These are phyloP conservation scores for Glossophaga mutica DNA, from an alignment of 2,797 vertebrate genomes.

Conservation along the genomic window DNA sequence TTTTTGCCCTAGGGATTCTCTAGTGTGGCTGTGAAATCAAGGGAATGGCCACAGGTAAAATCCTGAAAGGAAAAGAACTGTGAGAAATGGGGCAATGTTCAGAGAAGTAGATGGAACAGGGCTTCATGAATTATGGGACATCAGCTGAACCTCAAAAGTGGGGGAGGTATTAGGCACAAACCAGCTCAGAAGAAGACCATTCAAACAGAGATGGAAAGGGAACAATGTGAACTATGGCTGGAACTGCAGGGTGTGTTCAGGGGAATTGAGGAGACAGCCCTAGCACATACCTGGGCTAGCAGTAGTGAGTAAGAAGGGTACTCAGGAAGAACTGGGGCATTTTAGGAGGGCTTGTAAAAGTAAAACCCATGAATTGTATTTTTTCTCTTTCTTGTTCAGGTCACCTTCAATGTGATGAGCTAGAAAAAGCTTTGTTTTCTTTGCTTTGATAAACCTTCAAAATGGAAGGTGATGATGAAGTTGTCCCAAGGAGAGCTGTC, in stretches of 20 bases:
- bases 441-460: constrained; percentile 44
- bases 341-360: background rate
- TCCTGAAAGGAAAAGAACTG: background rate
- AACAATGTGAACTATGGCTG: background rate
- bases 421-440: constrained; percentile 10
- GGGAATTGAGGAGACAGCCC: background rate
- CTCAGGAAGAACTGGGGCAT: background rate
- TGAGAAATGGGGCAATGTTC: background rate
- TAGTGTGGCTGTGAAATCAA: background rate
- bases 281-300: background rate
- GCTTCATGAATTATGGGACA: background rate
- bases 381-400: background rate
- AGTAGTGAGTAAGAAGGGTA: background rate
- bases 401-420: background rate
- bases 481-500: background rate
- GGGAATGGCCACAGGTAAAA: background rate
- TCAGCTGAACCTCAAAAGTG: background rate
- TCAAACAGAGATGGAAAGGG: background rate
- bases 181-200: background rate
- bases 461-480: constrained; percentile 36
- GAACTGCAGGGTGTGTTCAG: background rate
- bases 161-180: background rate
- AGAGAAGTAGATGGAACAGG: background rate
- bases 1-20: background rate
- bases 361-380: background rate